A percentile compares a stretch with the other conserved stretches of the same genome.
Evolutionary conservation across 2,113 vertebrate species (phyloP).

Genomic region (Phoxinus phoxinus): DNA sequence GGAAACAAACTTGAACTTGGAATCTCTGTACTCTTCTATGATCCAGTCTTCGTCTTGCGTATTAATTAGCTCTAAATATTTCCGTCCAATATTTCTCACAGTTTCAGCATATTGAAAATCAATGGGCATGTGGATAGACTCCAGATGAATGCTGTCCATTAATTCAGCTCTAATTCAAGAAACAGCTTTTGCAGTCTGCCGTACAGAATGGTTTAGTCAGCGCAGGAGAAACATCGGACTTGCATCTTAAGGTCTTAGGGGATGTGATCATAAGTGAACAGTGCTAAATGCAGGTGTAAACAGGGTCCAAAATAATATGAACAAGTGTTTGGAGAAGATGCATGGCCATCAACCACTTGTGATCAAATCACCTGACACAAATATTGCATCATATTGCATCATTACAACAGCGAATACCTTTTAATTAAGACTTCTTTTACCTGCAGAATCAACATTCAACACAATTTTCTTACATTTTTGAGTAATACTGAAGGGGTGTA

Average conservation of each 20-base stretch:
- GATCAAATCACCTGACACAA: not conserved
- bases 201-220: not conserved
- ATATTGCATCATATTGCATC: not conserved
- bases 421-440: not conserved
- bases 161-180: not conserved
- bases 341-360: not conserved
- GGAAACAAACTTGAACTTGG: not conserved
- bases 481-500: not conserved
- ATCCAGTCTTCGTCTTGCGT: not conserved
- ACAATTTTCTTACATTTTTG: not conserved
- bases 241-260: not conserved
- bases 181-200: not conserved
- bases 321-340: not conserved
- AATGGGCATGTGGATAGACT: not conserved
- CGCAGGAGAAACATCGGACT: not conserved
- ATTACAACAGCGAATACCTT: not conserved
- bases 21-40: too few relatives aligned
- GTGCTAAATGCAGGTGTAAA: not conserved
- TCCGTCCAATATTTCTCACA: constrained; percentile 16
- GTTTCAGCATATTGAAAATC: constrained; percentile 15
- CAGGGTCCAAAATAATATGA: not conserved
- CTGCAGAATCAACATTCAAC: not conserved
- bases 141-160: not conserved
- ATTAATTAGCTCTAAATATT: constrained; percentile 14
- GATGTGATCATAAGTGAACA: not conserved